phyloP scores from a whole-genome alignment of 2,888 invertebrate species.

The Caenorhabditis becei region DNA sequence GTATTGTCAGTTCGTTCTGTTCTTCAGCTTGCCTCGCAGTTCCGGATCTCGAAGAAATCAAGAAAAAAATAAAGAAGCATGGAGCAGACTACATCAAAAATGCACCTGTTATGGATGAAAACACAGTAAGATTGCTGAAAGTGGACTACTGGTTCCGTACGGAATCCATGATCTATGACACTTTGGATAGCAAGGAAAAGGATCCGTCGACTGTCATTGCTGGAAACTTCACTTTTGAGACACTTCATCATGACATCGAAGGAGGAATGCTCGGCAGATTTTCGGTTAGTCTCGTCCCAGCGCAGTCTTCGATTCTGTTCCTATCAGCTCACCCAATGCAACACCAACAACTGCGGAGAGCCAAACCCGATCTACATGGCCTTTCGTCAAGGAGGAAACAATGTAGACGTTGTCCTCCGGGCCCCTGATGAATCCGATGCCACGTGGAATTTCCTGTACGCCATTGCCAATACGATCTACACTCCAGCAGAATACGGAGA shows the following conservation, averaged over 20 bases:
- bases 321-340: slow-evolving; percentile 67
- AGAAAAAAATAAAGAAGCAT: slow-evolving; percentile 42
- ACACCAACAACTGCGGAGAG: slow-evolving; percentile 65
- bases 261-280: slow-evolving; percentile 67
- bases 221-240: slow-evolving; percentile 71
- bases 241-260: slow-evolving; percentile 67
- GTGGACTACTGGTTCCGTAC: slow-evolving; percentile 71
- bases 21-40: slow-evolving; percentile 24
- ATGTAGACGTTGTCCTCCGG: slow-evolving; percentile 58
- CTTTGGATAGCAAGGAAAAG: slow-evolving; percentile 59
- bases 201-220: slow-evolving; percentile 61
- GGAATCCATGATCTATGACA: slow-evolving; percentile 71
- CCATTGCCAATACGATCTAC: slow-evolving; percentile 69
- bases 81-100: slow-evolving; percentile 34
- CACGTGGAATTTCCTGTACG: slow-evolving; percentile 70
- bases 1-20: too few species aligned
- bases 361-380: slow-evolving; percentile 64
- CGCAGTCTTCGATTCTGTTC: background rate
- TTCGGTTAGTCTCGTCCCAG: slow-evolving; percentile 36
- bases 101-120: slow-evolving; percentile 34
- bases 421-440: slow-evolving; percentile 49
- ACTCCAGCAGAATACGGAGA: slow-evolving; percentile 72
- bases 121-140: slow-evolving; percentile 59
- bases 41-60: slow-evolving; percentile 54
- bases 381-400: slow-evolving; percentile 73